Evolutionary conservation across 2,797 vertebrate species (phyloP).

Genomic region (Zenarchopterus dispar): DNA sequence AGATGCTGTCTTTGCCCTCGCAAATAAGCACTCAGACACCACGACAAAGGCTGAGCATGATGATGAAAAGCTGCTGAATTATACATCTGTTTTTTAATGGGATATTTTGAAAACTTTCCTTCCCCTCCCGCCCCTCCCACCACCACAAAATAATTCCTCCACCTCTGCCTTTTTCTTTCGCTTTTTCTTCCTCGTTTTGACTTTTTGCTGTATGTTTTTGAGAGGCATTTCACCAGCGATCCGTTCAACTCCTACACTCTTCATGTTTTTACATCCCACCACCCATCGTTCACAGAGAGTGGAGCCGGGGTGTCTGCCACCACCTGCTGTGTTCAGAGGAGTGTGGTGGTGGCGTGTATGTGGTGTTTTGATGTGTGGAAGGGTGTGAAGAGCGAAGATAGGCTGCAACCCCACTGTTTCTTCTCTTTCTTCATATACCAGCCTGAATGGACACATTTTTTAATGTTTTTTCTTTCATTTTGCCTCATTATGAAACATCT

Average conservation of each 20-base stretch:
- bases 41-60: conserved; percentile 62
- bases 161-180: conserved; percentile 22
- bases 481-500: conserved; percentile 11
- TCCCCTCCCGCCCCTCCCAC: background rate
- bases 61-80: conserved; percentile 71
- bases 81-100: conserved; percentile 67
- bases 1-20: conserved; percentile 41
- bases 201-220: conserved; percentile 42
- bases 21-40: conserved; percentile 59
- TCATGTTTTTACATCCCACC: conserved; percentile 63
- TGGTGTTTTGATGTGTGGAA: conserved; percentile 35
- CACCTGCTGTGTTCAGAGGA: conserved; percentile 70
- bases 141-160: conserved; percentile 23
- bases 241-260: conserved; percentile 59
- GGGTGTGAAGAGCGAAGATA: conserved; percentile 13
- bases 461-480: conserved; percentile 16
- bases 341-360: conserved; percentile 36
- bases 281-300: conserved; percentile 58
- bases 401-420: conserved; percentile 9
- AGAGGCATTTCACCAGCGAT: conserved; percentile 58
- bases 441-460: conserved; percentile 10
- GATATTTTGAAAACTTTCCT: conserved; percentile 65
- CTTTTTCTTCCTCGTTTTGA: conserved; percentile 43
- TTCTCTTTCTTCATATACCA: conserved; percentile 1
- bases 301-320: conserved; percentile 56